phyloP scores from a whole-genome alignment of 2,113 vertebrate species.

The Stomatorhinus ivindoensis region DNA sequence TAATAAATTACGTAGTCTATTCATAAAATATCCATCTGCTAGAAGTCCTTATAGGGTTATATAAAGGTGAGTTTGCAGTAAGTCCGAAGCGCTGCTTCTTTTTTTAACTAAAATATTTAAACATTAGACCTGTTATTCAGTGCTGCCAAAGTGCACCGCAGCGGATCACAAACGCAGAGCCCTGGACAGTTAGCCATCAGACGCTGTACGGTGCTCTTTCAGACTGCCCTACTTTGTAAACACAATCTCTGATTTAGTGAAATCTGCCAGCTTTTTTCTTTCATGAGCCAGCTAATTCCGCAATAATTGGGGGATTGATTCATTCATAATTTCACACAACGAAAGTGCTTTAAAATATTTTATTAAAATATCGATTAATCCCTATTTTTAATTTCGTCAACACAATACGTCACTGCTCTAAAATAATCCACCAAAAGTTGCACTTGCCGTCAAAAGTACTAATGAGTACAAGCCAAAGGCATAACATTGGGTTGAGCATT shows the following conservation, averaged over 20 bases:
- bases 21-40: not conserved
- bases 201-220: not conserved
- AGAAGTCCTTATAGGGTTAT: not conserved
- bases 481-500: not conserved
- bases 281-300: not conserved
- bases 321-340: not conserved
- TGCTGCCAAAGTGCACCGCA: not conserved
- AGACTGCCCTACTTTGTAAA: not conserved
- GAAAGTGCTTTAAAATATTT: not conserved
- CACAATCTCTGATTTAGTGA: not conserved
- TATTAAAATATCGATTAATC: not conserved
- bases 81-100: not conserved
- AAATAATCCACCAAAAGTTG: not conserved
- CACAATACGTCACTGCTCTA: not conserved
- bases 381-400: not conserved
- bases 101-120: not conserved
- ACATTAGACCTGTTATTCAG: not conserved
- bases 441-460: not conserved
- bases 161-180: not conserved
- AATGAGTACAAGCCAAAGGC: not conserved
- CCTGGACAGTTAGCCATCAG: not conserved
- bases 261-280: not conserved
- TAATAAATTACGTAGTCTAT: not conserved
- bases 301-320: not conserved
- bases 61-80: not conserved